A percentile compares a stretch with the other conserved stretches of the same genome.
Conservation (phyloP, 2,797 vertebrate species). For the Halcyon badia region DNA sequence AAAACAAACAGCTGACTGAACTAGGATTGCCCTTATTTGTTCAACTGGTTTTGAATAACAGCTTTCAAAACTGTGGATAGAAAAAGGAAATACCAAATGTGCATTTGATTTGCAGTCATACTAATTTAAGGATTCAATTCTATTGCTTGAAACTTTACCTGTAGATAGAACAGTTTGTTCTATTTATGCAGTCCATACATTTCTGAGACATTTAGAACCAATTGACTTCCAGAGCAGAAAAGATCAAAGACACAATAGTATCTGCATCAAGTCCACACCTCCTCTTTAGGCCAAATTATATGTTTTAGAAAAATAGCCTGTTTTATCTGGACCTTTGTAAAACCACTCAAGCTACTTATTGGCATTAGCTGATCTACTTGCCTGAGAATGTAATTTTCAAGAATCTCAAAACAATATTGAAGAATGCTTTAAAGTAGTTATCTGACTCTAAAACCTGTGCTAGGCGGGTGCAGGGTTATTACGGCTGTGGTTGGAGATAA, state of each 20-base stretch:
- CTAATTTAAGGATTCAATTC: neutral
- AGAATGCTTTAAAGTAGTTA: slow-evolving; percentile 14
- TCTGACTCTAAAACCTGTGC: neutral
- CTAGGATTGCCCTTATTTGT: slow-evolving; percentile 56
- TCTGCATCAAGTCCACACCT: neutral
- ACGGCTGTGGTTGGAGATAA: slow-evolving; percentile 57
- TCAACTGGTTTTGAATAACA: slow-evolving; percentile 27
- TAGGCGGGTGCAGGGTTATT: neutral
- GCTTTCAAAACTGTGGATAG: neutral
- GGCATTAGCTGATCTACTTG: neutral
- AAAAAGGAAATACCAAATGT: slow-evolving; percentile 15
- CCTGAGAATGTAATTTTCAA: neutral
- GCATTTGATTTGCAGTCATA: neutral
- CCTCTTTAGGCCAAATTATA: neutral
- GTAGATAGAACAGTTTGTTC: neutral
- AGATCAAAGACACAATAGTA: neutral
- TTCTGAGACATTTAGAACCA: neutral
- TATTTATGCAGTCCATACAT: neutral
- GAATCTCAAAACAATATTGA: neutral
- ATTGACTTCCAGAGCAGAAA: neutral
- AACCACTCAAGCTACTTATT: neutral
- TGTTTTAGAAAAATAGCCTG: neutral
- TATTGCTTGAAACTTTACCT: neutral
- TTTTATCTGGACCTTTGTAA: neutral
- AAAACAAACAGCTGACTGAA: slow-evolving; percentile 50